Evolutionary conservation across 2,113 vertebrate genomes (phyloP).

Genomic region (Pseudolaguvia tuberculata): DNA sequence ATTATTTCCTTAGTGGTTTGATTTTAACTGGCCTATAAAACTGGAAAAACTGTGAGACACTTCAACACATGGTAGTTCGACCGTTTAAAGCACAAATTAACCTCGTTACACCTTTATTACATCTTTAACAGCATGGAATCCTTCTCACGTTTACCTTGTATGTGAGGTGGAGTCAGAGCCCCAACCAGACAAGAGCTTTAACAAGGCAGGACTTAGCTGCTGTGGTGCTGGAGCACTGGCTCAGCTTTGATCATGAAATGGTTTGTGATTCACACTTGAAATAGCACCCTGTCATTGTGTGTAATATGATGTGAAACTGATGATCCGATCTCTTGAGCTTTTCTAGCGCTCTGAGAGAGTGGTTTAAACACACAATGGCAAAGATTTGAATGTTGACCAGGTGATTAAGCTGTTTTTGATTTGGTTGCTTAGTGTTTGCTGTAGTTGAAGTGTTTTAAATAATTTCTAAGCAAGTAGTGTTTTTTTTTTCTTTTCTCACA

Average conservation of each 20-base stretch:
- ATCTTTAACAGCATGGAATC: slow-evolving; percentile 26
- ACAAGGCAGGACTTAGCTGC: slow-evolving; percentile 59
- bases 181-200: slow-evolving; percentile 61
- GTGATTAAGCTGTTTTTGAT: slow-evolving; percentile 52
- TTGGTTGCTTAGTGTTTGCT: slow-evolving; percentile 46
- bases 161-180: slow-evolving; percentile 55
- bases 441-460: slow-evolving; percentile 22
- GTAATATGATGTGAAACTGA: slow-evolving; percentile 65
- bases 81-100: not conserved
- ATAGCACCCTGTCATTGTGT: slow-evolving; percentile 59
- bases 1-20: not conserved
- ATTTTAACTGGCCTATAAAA: not conserved
- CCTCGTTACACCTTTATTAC: not conserved
- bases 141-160: slow-evolving; percentile 51
- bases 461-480: slow-evolving; percentile 26
- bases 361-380: slow-evolving; percentile 31
- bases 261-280: slow-evolving; percentile 53
- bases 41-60: not conserved
- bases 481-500: slow-evolving; percentile 14
- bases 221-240: slow-evolving; percentile 59
- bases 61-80: not conserved
- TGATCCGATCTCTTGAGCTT: slow-evolving; percentile 62
- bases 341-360: slow-evolving; percentile 53
- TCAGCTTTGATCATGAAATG: slow-evolving; percentile 68
- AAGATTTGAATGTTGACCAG: slow-evolving; percentile 67